Percentiles rank a stretch among this genome's conserved stretches.
These are phyloP conservation scores for Invenusta paracnida DNA, from an alignment of 2,888 invertebrate species.

Conservation along the genomic window DNA sequence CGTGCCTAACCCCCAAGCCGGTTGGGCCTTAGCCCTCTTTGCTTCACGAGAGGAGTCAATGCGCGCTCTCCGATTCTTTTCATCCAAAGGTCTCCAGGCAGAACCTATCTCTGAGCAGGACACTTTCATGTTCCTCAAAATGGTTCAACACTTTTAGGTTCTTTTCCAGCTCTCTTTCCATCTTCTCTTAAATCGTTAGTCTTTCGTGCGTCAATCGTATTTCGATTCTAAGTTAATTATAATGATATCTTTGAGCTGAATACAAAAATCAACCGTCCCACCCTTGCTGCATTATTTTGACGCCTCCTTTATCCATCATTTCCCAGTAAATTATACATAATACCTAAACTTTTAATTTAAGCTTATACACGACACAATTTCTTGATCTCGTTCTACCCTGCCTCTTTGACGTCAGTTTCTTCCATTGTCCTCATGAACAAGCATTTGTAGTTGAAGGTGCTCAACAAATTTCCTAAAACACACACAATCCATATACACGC, in stretches of 20 bases:
- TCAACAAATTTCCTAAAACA: neutral
- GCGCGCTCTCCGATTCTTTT: neutral
- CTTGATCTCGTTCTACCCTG: neutral
- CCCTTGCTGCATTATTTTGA: too few relatives aligned
- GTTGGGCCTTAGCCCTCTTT: constrained; percentile 14
- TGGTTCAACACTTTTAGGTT: neutral
- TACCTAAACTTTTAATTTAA: too few relatives aligned
- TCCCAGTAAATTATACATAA: too few relatives aligned
- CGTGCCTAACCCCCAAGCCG: constrained; percentile 20
- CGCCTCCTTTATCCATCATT: too few relatives aligned
- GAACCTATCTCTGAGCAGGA: constrained; percentile 7
- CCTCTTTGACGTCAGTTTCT: neutral
- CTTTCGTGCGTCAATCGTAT: neutral
- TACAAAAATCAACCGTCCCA: neutral
- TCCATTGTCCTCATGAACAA: neutral
- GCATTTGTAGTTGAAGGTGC: constrained; percentile 29
- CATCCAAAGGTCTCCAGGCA: neutral
- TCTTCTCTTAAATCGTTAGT: too few relatives aligned
- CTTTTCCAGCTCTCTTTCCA: too few relatives aligned
- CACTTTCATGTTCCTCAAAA: neutral
- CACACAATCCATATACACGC: neutral
- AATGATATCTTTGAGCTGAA: neutral
- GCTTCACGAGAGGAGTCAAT: neutral
- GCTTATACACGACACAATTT: constrained; percentile 23
- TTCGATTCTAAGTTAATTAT: neutral